Conservation (phyloP, 2,113 vertebrate genomes). For the Choloepus hoffmanni region DNA sequence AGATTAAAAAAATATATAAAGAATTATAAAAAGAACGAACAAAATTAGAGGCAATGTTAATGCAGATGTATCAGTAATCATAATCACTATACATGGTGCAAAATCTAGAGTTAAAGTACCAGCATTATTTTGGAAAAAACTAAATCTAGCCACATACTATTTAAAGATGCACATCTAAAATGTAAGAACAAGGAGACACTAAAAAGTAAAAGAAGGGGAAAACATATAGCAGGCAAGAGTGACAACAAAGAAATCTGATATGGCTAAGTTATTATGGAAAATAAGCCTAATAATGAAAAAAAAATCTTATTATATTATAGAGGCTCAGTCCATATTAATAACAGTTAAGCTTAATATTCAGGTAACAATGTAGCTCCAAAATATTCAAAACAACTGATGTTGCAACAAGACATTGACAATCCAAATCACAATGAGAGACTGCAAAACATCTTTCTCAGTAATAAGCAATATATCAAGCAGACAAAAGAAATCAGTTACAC, state of each 20-base stretch:
- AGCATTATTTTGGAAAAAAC: background rate
- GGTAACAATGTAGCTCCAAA: background rate
- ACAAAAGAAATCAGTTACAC: background rate
- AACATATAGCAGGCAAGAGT: background rate
- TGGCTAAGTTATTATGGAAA: background rate
- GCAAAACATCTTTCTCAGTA: background rate
- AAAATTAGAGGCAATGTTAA: background rate
- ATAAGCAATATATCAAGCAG: background rate
- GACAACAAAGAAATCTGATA: background rate
- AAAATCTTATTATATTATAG: background rate
- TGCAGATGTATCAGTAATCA: background rate
- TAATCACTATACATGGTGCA: background rate
- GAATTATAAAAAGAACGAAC: background rate
- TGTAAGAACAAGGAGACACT: background rate
- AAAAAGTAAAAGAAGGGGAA: background rate
- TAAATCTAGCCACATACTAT: background rate
- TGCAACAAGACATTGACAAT: background rate
- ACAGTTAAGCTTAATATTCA: background rate
- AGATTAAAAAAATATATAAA: background rate
- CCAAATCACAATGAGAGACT: background rate
- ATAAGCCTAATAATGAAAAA: background rate
- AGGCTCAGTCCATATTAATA: background rate
- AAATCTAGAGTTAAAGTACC: background rate
- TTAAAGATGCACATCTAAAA: background rate
- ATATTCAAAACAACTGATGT: background rate